These are phyloP conservation scores for Sarcophaga caerulescens DNA, from an alignment of 2,888 invertebrate species.

Conservation along the genomic window DNA sequence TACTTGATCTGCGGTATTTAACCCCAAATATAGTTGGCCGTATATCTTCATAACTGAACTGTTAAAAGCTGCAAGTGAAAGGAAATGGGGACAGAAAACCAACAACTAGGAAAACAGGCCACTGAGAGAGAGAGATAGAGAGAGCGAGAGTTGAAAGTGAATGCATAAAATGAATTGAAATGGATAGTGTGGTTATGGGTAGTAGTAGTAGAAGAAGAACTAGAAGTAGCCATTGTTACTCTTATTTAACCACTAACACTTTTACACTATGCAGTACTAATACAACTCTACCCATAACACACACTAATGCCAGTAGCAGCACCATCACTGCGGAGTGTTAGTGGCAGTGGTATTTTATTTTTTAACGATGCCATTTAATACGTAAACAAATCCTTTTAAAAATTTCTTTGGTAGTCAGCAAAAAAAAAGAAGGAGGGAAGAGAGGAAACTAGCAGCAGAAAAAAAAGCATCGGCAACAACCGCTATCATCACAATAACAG, in stretches of 20 bases:
- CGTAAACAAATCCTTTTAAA: slow-evolving; percentile 44
- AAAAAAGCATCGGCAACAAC: slow-evolving; percentile 12
- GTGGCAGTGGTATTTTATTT: slow-evolving; percentile 23
- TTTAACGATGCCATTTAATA: slow-evolving; percentile 45
- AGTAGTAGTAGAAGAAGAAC: not conserved
- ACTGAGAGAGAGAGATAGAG: not conserved
- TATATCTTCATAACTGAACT: slow-evolving; percentile 48
- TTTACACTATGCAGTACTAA: not conserved
- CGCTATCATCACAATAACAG: not conserved
- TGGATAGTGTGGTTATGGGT: not conserved
- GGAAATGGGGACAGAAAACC: slow-evolving; percentile 2
- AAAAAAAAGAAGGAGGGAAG: too few species aligned
- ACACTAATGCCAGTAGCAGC: slow-evolving; percentile 16
- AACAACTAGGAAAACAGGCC: not conserved
- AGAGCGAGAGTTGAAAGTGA: not conserved
- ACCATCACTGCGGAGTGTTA: not conserved
- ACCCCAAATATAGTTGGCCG: slow-evolving; percentile 51
- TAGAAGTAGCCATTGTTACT: not conserved
- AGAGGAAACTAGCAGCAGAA: too few species aligned
- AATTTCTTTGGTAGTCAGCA: slow-evolving; percentile 20
- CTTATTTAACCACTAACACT: not conserved
- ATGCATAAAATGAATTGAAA: slow-evolving; percentile 21
- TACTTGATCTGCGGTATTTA: slow-evolving; percentile 59
- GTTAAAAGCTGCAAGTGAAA: slow-evolving; percentile 37
- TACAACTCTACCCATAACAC: not conserved